Evolutionary conservation across 2,113 vertebrate species (phyloP).

Genomic region (Papio anubis): DNA sequence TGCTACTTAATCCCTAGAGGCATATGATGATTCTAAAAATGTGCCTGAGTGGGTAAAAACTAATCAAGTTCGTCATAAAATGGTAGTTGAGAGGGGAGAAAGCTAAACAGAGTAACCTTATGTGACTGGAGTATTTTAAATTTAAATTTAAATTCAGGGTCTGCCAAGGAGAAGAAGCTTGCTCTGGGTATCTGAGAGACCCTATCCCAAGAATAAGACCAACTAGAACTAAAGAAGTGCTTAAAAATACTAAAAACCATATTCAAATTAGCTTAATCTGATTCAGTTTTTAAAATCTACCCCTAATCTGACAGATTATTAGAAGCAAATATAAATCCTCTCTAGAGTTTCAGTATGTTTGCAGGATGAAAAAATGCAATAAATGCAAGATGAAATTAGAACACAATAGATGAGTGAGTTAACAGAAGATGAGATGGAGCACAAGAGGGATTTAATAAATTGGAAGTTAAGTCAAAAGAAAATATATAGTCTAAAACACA

Average conservation of each 20-base stretch:
- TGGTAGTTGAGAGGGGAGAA: not conserved
- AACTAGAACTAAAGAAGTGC: not conserved
- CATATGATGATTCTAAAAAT: not conserved
- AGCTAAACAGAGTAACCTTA: not conserved
- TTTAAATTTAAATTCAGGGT: not conserved
- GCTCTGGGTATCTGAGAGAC: not conserved
- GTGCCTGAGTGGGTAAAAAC: not conserved
- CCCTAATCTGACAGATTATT: not conserved
- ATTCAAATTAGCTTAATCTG: not conserved
- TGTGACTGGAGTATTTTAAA: not conserved
- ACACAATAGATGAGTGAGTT: not conserved
- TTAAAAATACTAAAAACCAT: not conserved
- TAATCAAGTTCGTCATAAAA: not conserved
- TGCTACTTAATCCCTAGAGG: not conserved
- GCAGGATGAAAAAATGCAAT: not conserved
- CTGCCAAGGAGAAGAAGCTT: not conserved
- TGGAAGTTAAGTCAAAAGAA: constrained; percentile 13
- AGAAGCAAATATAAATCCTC: not conserved
- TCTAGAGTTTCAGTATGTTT: not conserved
- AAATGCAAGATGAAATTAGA: not conserved
- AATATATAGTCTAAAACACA: not conserved
- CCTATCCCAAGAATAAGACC: not conserved
- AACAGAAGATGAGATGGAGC: not conserved
- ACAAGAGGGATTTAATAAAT: not conserved
- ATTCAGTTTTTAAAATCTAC: constrained; percentile 4